Base-by-base conservation (phyloP, 2,113 vertebrate species). In the Leucoraja erinaceus region DNA sequence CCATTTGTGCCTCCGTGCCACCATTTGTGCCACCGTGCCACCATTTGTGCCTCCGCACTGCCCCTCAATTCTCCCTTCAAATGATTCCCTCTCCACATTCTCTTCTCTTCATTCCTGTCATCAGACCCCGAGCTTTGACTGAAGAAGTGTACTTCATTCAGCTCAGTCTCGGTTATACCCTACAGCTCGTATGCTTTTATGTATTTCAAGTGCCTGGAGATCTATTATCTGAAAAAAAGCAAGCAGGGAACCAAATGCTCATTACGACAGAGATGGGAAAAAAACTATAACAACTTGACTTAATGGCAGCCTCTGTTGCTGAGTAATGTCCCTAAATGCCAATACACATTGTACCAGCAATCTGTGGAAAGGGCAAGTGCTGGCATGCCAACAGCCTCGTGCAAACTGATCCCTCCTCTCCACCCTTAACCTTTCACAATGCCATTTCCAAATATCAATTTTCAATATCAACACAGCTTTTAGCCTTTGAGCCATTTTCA, bases 361-460 rank as follows among this genome's bases (percentile, higher is more conserved):
- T 74, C 68, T 10, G 22, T 72, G 31, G 2, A 74, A 91, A 91
- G 66, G 68, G 33, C 90, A 91, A 10, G 6, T 18, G 38, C 38
- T 31, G 38, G 28, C 54, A 4, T 10, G 2, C 0, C 47, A 54
- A 6, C 68, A 47, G 38, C 90, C 90, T 56, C 7, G 5, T 54
- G 16, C 66, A 91, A 20, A 74, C 68, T 72, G 90, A 91, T 47
- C 31, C 83, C n/a, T 63, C 22, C 38, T 22, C 54, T n/a, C 38
- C 31, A 31, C 28, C 4, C 33, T 33, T 68, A 63, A 31, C 18
- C 11, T 68, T 91, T 38, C 33, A 54, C 7, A 22, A 8, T 90
- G 66, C 68, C 68, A 28, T 91, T 91, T 91, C 90, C 54, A 91
- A 91, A 72, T 47, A 91, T 91, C 72, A 70, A 72, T 91, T 72